Percentiles rank a stretch among this genome's conserved stretches.
Evolutionary conservation across 2,888 invertebrate species (phyloP).

Genomic region (Galeopsomyia nigrocyanea): DNA sequence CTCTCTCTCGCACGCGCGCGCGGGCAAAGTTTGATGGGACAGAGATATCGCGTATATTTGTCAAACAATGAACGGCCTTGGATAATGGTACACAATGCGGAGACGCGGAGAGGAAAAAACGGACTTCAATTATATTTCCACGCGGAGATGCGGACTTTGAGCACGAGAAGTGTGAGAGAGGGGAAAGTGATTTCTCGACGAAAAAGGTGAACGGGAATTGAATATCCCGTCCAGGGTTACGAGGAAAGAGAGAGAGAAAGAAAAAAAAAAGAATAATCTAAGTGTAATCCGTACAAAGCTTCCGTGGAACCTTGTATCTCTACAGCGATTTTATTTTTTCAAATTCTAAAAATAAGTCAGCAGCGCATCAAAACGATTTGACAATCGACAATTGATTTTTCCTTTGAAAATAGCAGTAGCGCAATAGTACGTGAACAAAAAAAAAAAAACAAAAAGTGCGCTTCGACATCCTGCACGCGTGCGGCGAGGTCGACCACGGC

Average conservation of each 20-base stretch:
- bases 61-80: too few relatives aligned
- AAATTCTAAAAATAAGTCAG: too few relatives aligned
- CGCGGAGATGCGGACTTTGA: constrained; percentile 1
- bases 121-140: constrained; percentile 17
- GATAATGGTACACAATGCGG: too few relatives aligned
- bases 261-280: not conserved
- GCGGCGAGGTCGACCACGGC: not conserved
- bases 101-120: not conserved
- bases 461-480: not conserved
- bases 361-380: too few relatives aligned
- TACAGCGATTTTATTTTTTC: not conserved
- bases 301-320: too few relatives aligned
- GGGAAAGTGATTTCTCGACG: constrained; percentile 46
- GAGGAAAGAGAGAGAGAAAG: too few relatives aligned
- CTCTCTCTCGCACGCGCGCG: too few relatives aligned
- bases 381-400: too few relatives aligned
- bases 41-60: too few relatives aligned
- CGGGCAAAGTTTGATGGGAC: too few relatives aligned
- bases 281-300: too few relatives aligned
- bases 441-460: constrained; percentile 9
- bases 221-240: constrained; percentile 61
- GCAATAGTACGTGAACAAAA: not conserved
- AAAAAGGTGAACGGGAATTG: constrained; percentile 58
- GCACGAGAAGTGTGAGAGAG: not conserved
- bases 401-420: too few relatives aligned